A percentile compares a stretch with the other conserved stretches of the same genome.
These are phyloP conservation scores for Pocillopora grandis DNA, from an alignment of 92 coral and sea anemone species.

Conservation along the genomic window DNA sequence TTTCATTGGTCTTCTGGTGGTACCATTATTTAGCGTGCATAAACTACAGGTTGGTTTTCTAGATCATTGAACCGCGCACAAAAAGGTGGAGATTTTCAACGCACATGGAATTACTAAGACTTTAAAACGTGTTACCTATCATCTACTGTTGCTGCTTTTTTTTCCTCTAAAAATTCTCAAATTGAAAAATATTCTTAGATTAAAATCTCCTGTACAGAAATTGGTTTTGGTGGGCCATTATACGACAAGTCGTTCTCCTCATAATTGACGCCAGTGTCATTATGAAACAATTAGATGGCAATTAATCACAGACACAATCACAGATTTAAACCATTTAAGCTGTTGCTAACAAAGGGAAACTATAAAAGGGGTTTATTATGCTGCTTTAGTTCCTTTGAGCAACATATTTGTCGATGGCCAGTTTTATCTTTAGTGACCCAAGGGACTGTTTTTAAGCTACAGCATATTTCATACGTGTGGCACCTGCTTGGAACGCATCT, in stretches of 20 bases:
- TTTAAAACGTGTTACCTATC: constrained; percentile 6
- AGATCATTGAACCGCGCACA: constrained; percentile 23
- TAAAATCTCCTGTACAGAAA: not conserved
- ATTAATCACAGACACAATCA: not conserved
- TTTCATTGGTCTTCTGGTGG: constrained; percentile 26
- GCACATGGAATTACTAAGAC: not conserved
- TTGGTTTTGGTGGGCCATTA: not conserved
- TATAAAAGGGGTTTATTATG: not conserved
- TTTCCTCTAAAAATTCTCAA: no score
- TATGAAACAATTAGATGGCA: not conserved
- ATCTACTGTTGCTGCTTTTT: not conserved
- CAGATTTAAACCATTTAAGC: not conserved
- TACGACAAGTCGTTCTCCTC: not conserved
- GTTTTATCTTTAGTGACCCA: not conserved
- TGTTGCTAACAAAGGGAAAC: not conserved
- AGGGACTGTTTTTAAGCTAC: no score
- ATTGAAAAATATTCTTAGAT: not conserved
- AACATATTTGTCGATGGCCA: not conserved
- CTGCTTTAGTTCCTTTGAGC: not conserved
- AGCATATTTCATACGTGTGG: no score
- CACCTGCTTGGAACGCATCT: no score
- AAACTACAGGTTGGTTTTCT: constrained; percentile 31
- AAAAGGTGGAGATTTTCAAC: not conserved
- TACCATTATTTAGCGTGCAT: constrained; percentile 13
- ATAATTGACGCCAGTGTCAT: not conserved